These are phyloP conservation scores for Tetranychus cinnabarinus DNA, from an alignment of 1,140 invertebrate genomes.

Conservation along the genomic window DNA sequence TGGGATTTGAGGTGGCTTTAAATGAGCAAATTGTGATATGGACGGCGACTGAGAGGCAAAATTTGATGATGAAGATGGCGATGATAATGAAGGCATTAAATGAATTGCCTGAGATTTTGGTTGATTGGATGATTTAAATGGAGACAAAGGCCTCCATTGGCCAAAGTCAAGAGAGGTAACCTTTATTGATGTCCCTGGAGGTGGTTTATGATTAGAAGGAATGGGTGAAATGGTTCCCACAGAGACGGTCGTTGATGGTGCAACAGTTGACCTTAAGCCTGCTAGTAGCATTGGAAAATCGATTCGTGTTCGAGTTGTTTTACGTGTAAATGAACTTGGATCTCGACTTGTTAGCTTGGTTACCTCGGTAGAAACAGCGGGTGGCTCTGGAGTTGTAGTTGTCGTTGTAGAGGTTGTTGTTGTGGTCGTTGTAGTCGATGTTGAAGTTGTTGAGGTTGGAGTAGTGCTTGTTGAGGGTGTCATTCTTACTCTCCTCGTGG, in stretches of 20 bases:
- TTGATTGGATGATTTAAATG: not conserved
- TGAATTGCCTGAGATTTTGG: no score
- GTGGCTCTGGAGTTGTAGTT: not conserved
- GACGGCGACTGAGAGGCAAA: no score
- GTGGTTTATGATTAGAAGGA: not conserved
- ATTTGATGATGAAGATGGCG: no score
- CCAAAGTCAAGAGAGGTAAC: not conserved
- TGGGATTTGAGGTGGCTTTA: no score
- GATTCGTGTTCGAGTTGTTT: no score
- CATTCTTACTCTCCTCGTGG: not conserved
- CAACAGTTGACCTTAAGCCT: not conserved
- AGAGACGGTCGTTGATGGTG: not conserved
- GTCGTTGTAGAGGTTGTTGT: not conserved
- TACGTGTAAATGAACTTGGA: no score
- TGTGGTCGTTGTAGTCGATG: not conserved
- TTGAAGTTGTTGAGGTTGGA: slow-evolving; percentile 6
- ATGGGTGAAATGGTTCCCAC: not conserved
- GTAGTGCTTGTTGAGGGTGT: slow-evolving; percentile 7
- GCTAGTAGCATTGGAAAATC: no score
- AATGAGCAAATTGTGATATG: no score
- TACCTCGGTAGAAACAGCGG: no score
- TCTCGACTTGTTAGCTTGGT: no score
- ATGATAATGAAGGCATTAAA: no score
- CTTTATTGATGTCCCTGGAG: not conserved
- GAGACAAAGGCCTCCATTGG: not conserved